phyloP scores from a whole-genome alignment of 2,113 vertebrate genomes.

The Atrichornis clamosus region DNA sequence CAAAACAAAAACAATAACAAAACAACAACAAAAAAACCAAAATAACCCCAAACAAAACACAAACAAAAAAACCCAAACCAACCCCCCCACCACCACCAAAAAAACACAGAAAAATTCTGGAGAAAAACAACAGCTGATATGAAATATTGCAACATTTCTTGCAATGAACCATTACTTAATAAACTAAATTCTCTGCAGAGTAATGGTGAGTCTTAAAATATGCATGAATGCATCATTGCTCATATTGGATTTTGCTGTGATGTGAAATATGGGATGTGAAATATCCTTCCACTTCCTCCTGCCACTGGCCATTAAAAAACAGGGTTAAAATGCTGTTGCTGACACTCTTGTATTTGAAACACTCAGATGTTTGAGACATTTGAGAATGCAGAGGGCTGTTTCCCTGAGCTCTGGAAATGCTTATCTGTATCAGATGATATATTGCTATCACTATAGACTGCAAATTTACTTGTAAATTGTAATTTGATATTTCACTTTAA shows the following conservation, averaged over 20 bases:
- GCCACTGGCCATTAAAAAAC: neutral
- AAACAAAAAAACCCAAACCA: too few species aligned
- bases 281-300: neutral
- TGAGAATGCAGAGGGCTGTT: neutral
- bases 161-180: neutral
- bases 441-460: neutral
- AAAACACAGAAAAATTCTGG: neutral
- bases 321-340: neutral
- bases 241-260: neutral
- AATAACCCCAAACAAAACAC: fast-evolving
- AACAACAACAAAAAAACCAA: neutral
- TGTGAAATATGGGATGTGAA: neutral
- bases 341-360: neutral
- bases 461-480: neutral
- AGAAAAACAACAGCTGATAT: neutral
- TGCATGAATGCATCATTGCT: neutral
- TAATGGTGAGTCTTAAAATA: neutral
- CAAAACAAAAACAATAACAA: neutral
- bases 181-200: neutral
- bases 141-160: neutral
- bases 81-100: too few species aligned
- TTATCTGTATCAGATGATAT: neutral
- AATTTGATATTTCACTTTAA: neutral
- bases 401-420: neutral
- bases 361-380: neutral